Evolutionary conservation across 64 coral and sea anemone genomes (phyloP).

Genomic region (Acropora tenuis): DNA sequence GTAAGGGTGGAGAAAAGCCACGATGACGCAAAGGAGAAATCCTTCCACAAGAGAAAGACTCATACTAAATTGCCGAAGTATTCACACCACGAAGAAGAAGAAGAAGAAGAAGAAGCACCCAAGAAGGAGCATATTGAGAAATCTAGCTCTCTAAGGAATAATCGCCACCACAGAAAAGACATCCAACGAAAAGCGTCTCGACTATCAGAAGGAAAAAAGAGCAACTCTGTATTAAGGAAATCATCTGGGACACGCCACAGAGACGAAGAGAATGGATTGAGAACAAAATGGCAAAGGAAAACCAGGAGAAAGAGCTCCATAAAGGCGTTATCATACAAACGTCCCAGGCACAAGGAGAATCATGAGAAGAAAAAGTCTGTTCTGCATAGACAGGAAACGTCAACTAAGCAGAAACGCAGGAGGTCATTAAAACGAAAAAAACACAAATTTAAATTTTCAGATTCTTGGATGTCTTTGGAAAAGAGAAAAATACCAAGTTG

Average conservation of each 20-base stretch:
- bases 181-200: not conserved
- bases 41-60: not conserved
- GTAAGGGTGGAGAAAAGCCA: not conserved
- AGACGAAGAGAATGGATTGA: not conserved
- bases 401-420: not conserved
- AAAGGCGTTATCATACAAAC: not conserved
- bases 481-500: slow-evolving; percentile 40
- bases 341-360: not conserved
- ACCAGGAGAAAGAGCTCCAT: not conserved
- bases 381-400: slow-evolving; percentile 3
- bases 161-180: not conserved
- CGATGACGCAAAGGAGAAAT: not conserved
- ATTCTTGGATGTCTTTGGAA: slow-evolving; percentile 55
- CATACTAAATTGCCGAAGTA: not conserved
- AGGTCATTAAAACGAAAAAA: not conserved
- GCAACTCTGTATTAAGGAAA: not conserved
- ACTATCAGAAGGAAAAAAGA: not conserved
- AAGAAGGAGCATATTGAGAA: not conserved
- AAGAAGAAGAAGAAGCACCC: not conserved
- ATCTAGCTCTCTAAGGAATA: not conserved
- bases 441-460: not conserved
- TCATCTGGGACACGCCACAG: not conserved
- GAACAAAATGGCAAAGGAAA: not conserved
- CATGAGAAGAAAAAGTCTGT: not conserved
- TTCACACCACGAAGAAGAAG: not conserved